Evolutionary conservation across 2,797 vertebrate genomes (phyloP), one percentile per base, ranked within the genome.

Genomic region (Ctenosaura bakeri): DNA sequence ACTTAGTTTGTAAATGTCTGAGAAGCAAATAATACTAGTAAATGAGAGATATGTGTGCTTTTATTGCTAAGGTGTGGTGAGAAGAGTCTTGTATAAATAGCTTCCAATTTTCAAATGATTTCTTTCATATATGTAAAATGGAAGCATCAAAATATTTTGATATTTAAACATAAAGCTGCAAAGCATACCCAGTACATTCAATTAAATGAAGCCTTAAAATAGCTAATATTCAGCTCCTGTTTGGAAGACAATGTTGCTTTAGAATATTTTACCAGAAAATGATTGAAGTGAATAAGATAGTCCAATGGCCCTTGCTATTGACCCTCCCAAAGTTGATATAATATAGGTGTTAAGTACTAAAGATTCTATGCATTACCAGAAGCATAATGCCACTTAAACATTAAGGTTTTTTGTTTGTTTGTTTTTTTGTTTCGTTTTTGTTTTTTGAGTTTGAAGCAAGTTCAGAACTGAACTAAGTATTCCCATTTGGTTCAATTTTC

Each of bases 141-240:
- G n/a, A 88, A 5, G n/a, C 35, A 74, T 83, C 79, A 42, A 83
- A 88, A 88, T 88, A 83, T 74, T 83, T 74, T 83, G 66, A 88
- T 82, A 10, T 74, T 80, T 69, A 74, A 35, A 88, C 35, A 35
- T 59, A 71, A 81, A n/a, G 6, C 46, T 4, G 81, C 62, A 81
- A 38, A 83, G 26, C 35, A 42, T 8, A n/a, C 8, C 71, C 32
- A 69, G 26, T 88, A 18, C 32, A 88, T 88, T 82, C 79, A 88
- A 74, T 42, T 71, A 82, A 56, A 71, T 71, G 35, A 42, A 83
- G 42, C 29, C 50, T 81, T 88, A 22, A 59, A 79, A 69, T 69
- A 66, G 62, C 32, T 87, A 22, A 5, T 50, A 54, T 71, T 38
- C 46, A 71, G 16, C 16, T 71, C 54, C n/a, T 9, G 64, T 81